Base-by-base conservation (phyloP, 2,797 vertebrate genomes). In the Smutsia gigantea region DNA sequence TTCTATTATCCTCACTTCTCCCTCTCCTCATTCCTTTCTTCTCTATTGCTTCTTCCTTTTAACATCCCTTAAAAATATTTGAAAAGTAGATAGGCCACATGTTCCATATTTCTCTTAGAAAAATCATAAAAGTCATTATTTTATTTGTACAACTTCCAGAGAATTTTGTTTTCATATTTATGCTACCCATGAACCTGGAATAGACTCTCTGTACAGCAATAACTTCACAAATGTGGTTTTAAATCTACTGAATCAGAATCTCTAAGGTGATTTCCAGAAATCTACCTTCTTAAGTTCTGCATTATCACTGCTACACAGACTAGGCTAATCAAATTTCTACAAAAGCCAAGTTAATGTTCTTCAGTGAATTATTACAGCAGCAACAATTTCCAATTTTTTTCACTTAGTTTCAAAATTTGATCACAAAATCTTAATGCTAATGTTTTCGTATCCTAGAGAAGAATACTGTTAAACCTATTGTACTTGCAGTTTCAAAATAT, bases 161-260 rank as follows among this genome's bases (percentile, higher is more conserved):
- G 25, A 27, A 71, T 68, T 21, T 29, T 87, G 8, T 72, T 27
- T 87, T n/a, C 77, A 8, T 6, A 74, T 63, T 51, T 90, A 51
- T 66, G 42, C 31, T 64, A 87, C 27, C 37, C 63, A 61, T 13
- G 37, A 23, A 86, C 88, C 21, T 57, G 5, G 64, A 31, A 90
- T 31, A 81, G 39, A 79, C 59, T 89, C 66, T 61, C 10, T 87
- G 51, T 27, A 85, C 34, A 83, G 42, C 18, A 71, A 2, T 25
- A 39, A 49, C 71, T 87, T 85, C 92, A 53, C 29, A 81, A 85
- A 94, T 57, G 42, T 71, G 21, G n/a, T 75, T 69, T 64, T 63
- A 85, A 90, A 84, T 77, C 53, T 78, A 83, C 79, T 72, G 61
- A 92, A 87, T 75, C 75, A 87, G n/a, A 87, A 86, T 90, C 21